Base-by-base conservation (phyloP, 2,888 invertebrate species). In the Pseudococcus viburni region DNA sequence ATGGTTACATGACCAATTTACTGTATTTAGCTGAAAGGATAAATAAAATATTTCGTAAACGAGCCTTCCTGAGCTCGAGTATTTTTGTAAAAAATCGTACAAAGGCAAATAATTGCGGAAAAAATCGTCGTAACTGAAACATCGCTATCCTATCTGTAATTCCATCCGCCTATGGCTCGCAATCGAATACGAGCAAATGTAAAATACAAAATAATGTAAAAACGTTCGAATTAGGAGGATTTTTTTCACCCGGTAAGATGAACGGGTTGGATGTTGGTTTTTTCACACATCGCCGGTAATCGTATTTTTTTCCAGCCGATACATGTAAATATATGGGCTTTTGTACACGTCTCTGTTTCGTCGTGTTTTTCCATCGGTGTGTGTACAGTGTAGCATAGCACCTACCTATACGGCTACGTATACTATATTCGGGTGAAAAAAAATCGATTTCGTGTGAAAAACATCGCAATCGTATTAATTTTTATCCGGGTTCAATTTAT, bases 381-480 rank as follows among this genome's bases (percentile, higher is more conserved):
- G 17, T 11, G 46, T 46, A 46, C 12, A 55, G 3, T 8, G n/a
- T n/a, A n/a, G n/a, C n/a, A n/a, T n/a, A n/a, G 26, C 26, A 33
- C 26, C 26, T 55, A 17, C 17, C 55, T 12, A 55, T 17, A 12
- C 55, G 55, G 11, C 11, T 17, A 55, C 15, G 5, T 55, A 55
- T 59, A 59, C 1, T 86, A 59, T 17, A 42, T 55, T 33, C 33
- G 48, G 4, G 85, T n/a, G 55, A 42, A 86, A 64, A 86, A 64
- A 64, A 59, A 86, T 86, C 86, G 86, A 86, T 86, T 86, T 86
- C 86, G 68, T 42, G 86, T 64, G 86, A 86, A 86, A 86, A 86
- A 86, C 86, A 86, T 86, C 86, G 86, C 86, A 86, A 86, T 86
- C 86, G 86, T 86, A 86, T 86, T 86, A 86, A 86, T 86, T 86